Base-by-base conservation (phyloP, 2,113 vertebrate species). In the Dipodomys ordii region DNA sequence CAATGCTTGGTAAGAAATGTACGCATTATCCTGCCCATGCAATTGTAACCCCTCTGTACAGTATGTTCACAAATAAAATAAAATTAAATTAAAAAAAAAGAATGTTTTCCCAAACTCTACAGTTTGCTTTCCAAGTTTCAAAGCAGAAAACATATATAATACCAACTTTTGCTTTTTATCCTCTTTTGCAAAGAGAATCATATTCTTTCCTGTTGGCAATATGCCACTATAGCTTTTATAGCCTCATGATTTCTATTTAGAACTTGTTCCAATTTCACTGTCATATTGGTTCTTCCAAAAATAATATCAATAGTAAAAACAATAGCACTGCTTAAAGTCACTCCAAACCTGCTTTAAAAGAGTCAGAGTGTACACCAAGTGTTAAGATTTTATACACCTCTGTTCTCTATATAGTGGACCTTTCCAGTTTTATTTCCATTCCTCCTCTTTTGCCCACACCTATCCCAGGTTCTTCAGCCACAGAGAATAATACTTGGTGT, bases 91-190 rank as follows among this genome's bases (percentile, higher is more conserved):
- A n/a, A n/a, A n/a, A n/a, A n/a, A n/a, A n/a, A 77, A 73, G 46
- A 69, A 4, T 90, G 39, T 91, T 92, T 90, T 71, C 77, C 74
- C 39, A 85, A 91, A 57, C 46, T n/a, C 32, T 82, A 22, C 27
- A 32, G 7, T 81, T 94, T 90, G 35, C 60, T 94, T 81, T 82
- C 76, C 65, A 79, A 82, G 72, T 64, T 28, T 72, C 81, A 72
- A 79, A 83, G 71, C 27, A 86, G n/a, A 67, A 77, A 72, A 60
- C 28, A 44, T 2, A 10, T 4, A 78, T 1, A 39, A 4, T 25
- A 15, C 27, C 25, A 64, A 27, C 5, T 2, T 53, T 67, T 30
- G 13, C 30, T 57, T 18, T 57, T 5, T 67, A 11, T 46, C 15
- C 18, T 62, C 25, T 19, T 87, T 49, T 65, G 46, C 27, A 23